These are phyloP conservation scores for Morinoia aosen DNA, from an alignment of 2,888 invertebrate genomes.

Conservation along the genomic window DNA sequence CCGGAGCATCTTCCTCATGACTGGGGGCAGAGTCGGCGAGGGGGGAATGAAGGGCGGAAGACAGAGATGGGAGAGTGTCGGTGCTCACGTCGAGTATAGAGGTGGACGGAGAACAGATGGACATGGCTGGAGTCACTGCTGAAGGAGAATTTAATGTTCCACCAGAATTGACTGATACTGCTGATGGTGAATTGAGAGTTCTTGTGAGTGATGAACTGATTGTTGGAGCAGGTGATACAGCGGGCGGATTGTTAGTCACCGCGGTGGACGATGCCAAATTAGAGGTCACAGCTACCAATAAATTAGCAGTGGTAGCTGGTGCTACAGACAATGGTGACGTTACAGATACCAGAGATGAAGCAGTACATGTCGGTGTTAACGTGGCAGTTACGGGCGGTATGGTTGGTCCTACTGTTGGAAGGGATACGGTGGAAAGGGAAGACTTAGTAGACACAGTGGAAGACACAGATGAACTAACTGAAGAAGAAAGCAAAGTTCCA, in stretches of 20 bases:
- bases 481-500: neutral
- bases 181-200: neutral
- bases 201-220: neutral
- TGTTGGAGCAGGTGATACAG: neutral
- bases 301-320: neutral
- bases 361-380: neutral
- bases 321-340: neutral
- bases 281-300: neutral
- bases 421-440: neutral
- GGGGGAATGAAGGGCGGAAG: constrained; percentile 63
- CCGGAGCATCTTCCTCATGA: constrained; percentile 61
- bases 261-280: neutral
- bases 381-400: neutral
- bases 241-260: neutral
- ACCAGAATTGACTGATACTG: neutral
- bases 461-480: neutral
- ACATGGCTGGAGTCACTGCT: constrained; percentile 5
- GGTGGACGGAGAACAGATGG: neutral
- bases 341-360: neutral
- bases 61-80: constrained; percentile 54
- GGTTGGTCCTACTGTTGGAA: neutral
- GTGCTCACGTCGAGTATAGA: constrained; percentile 50
- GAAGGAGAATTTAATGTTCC: neutral
- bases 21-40: constrained; percentile 64
- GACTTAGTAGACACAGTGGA: neutral